phyloP scores from a whole-genome alignment of 2,888 invertebrate species.

The Tetropium fuscum region DNA sequence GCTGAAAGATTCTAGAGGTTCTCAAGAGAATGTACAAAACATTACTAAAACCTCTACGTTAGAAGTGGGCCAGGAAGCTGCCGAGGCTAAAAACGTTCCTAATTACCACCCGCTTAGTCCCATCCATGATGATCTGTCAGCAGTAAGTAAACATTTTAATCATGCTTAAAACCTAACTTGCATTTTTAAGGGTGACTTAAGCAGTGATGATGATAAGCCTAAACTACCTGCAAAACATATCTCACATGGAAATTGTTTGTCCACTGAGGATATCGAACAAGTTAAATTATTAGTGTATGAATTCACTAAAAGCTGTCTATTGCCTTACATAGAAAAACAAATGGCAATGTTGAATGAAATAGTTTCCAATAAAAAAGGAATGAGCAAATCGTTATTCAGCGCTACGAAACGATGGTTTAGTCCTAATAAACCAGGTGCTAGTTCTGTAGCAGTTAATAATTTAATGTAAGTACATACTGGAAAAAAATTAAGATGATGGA shows the following conservation, averaged over 20 bases:
- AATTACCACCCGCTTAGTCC: conserved; percentile 82
- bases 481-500: neutral
- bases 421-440: conserved; percentile 85
- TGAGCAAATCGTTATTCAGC: conserved; percentile 91
- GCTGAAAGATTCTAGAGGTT: conserved; percentile 44
- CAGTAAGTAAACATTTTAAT: conserved; percentile 53
- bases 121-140: conserved; percentile 68
- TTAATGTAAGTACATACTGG: conserved; percentile 78
- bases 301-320: conserved; percentile 85
- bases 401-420: conserved; percentile 97
- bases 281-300: conserved; percentile 88
- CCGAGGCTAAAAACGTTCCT: conserved; percentile 54
- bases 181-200: conserved; percentile 48
- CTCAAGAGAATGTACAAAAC: conserved; percentile 56
- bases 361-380: conserved; percentile 89
- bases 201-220: conserved; percentile 47
- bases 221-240: conserved; percentile 54
- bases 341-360: conserved; percentile 84
- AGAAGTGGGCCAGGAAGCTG: conserved; percentile 69
- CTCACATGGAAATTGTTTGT: conserved; percentile 82
- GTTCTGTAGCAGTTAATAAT: conserved; percentile 78
- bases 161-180: no score
- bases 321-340: conserved; percentile 93
- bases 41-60: conserved; percentile 54
- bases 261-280: conserved; percentile 86